These are phyloP conservation scores for Urocolius indicus DNA, from an alignment of 2,113 vertebrate species.

Conservation along the genomic window DNA sequence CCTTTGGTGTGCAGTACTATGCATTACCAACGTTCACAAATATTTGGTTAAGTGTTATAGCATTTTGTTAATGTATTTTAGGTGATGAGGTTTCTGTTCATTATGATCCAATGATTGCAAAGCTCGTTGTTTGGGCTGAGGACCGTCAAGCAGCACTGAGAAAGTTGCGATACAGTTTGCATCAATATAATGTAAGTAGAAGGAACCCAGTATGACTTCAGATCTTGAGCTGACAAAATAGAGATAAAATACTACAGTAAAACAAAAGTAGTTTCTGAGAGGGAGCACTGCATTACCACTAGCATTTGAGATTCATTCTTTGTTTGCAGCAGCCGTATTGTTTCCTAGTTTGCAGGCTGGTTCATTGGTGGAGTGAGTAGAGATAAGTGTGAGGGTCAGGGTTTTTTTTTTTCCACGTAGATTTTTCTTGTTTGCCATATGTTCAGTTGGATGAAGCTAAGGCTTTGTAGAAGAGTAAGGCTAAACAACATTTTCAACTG, in stretches of 20 bases:
- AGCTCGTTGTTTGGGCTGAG: conserved; percentile 95
- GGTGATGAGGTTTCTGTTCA: conserved; percentile 95
- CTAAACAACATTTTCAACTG: neutral
- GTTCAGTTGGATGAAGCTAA: neutral
- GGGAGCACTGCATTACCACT: neutral
- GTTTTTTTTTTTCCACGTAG: neutral
- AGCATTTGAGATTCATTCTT: neutral
- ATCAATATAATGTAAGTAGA: conserved; percentile 90
- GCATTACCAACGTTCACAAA: neutral
- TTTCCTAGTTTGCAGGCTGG: neutral
- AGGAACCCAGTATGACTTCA: neutral
- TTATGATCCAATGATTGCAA: conserved; percentile 99
- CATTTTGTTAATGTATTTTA: conserved; percentile 32
- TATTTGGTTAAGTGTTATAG: neutral
- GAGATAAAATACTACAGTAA: neutral
- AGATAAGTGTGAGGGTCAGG: neutral
- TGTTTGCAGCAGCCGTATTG: neutral
- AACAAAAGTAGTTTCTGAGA: neutral
- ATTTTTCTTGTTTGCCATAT: neutral
- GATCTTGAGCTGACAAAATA: neutral
- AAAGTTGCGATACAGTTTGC: conserved; percentile 88
- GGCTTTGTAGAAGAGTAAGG: neutral
- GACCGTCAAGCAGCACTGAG: conserved; percentile 89
- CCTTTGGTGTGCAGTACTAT: neutral
- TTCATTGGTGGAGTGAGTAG: neutral